Base-by-base conservation (phyloP, 1,140 invertebrate species). In the Leptinotarsa lineolata region DNA sequence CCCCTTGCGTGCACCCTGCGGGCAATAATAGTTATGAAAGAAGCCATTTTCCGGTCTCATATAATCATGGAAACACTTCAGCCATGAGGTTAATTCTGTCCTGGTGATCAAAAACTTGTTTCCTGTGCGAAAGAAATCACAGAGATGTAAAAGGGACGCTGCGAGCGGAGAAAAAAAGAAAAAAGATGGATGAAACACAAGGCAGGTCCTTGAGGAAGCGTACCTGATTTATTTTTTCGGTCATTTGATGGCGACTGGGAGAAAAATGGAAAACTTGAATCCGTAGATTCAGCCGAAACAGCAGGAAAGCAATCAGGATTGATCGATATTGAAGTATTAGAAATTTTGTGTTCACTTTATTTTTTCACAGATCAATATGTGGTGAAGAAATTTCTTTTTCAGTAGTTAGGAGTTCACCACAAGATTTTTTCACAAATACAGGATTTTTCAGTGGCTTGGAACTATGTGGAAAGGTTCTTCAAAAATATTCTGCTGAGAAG, bases 41-140 rank as follows among this genome's bases (percentile, higher is more conserved):
- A 22, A 63, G 5, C 18, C 22, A 6, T 24, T 22, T 24, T 63
- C 60, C 4, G 20, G 21, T 20, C 20, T 63, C 4, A 63, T 22
- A 63, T 63, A 22, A 63, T 63, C 60, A 63, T 63, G 21, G 22
- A 63, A 63, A 20, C 20, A 22, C 60, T 22, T 63, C 60, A 63
- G 60, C 2, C 60, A 63, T 63, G 60, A 0, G 20, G 60, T 63
- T n/a, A 63, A 22, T 63, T 63, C 22, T 24, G 60, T 63, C 60
- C 20, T 15, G n/a, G 60, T 63, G 20, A 63, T 63, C 61, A 2
- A 63, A 63, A 63, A 63, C 61, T 1, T 63, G 61, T 63, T 63
- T 63, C 61, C 21, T 13, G 61, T 30, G 20, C 24, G 24, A 63
- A 30, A 63, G 61, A 30, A 63, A 63, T 63, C 61, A 63, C 20